These are phyloP conservation scores for Portunus trituberculatus DNA, from an alignment of 1,140 invertebrate genomes.

Conservation along the genomic window DNA sequence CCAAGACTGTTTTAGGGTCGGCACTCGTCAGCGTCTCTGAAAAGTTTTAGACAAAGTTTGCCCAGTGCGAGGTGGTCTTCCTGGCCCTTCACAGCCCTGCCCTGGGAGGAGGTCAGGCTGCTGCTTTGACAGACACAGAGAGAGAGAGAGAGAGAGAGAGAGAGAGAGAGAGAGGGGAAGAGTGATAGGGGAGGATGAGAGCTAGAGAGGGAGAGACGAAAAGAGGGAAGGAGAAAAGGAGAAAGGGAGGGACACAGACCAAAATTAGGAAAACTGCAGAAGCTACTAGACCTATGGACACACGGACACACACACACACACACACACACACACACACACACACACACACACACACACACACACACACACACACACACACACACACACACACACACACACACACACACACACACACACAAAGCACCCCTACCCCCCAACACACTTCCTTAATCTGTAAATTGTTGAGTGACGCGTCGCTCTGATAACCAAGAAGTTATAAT, in stretches of 20 bases:
- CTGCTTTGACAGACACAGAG: background rate
- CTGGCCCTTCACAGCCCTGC: background rate
- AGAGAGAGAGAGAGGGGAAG: background rate
- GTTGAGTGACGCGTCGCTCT: slow-evolving; percentile 8
- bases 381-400: background rate
- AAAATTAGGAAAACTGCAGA: too few relatives aligned
- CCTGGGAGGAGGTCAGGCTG: background rate
- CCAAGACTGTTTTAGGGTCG: slow-evolving; percentile 10
- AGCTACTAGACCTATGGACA: too few relatives aligned
- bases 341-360: background rate
- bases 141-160: slow-evolving; percentile 18
- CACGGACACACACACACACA: background rate
- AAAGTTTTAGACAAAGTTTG: background rate
- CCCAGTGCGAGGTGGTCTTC: background rate
- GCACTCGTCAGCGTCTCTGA: background rate
- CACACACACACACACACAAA: background rate
- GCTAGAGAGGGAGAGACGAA: background rate
- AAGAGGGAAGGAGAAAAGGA: too few relatives aligned
- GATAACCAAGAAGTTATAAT: slow-evolving; percentile 24
- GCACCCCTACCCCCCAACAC: too few relatives aligned
- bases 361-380: background rate
- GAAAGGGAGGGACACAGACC: too few relatives aligned
- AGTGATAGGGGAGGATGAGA: background rate
- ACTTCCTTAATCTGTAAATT: slow-evolving; percentile 1
- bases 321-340: too few relatives aligned